Base-by-base conservation (phyloP, 2,797 vertebrate genomes). In the Hydrocynus forskahlii region DNA sequence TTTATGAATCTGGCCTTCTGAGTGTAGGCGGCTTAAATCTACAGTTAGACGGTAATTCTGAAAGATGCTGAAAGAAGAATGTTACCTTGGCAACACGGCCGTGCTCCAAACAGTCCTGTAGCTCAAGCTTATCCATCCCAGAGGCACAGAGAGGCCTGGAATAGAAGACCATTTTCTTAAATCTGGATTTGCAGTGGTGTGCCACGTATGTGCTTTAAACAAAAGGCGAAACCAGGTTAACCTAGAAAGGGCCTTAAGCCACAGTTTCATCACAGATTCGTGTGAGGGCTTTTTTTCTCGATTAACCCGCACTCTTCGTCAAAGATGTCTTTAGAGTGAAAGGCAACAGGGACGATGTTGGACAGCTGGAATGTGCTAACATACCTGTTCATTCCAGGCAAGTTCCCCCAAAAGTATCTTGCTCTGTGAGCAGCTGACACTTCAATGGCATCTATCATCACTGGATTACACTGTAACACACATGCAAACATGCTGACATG, bases 391-490 rank as follows among this genome's bases (percentile, higher is more conserved):
- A 99, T 99, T 86, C 97, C 98, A n/a, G 98, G 98, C 87, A 99
- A 95, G 94, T 99, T 99, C 60, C 98, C 98, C 98, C 98, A 99
- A 93, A 99, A 99, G 93, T 99, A 99, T 62, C 98, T 96, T 67
- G 98, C 97, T 62, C 97, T 94, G 92, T 99, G 98, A 1, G 98
- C 98, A 48, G 98, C 98, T 4, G 98, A 99, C 85, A 99, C 97
- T 88, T 99, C 98, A 94, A 98, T 99, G 92, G 98, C 98, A 90
- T 99, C 98, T 1, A 99, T 99, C 98, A 99, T 99, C 91, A 99
- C 98, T 0, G 98, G 98, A 93, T 99, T 99, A 84, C 97, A 99
- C 98, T 99, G 2, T 35, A 12, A 60, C 10, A 48, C 45, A 48
- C 9, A 48, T 48, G 45, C 45, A 48, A 48, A 48, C 12, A 12